These are phyloP conservation scores for Kryptolebias marmoratus DNA, from an alignment of 2,113 vertebrate species.

Conservation along the genomic window DNA sequence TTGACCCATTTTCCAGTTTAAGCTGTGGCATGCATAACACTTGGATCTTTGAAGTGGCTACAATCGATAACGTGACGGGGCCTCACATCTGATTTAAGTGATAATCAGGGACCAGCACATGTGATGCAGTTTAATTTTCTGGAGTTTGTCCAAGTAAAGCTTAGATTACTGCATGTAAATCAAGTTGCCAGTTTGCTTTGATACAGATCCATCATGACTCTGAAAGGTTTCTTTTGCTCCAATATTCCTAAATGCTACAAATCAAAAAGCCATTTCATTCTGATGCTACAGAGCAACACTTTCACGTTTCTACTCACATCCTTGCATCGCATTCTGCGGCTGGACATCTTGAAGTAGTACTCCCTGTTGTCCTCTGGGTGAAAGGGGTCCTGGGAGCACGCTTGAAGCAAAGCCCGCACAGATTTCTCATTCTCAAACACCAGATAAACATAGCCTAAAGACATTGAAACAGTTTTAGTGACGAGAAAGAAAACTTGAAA, in stretches of 20 bases:
- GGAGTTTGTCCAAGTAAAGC: too few species aligned
- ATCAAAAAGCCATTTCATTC: neutral
- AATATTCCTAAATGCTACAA: neutral
- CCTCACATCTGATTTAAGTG: too few species aligned
- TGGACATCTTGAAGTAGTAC: slow-evolving; percentile 99
- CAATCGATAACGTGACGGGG: too few species aligned
- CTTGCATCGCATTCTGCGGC: slow-evolving; percentile 97
- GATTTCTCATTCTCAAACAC: slow-evolving; percentile 98
- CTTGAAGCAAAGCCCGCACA: slow-evolving; percentile 91
- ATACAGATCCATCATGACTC: too few species aligned
- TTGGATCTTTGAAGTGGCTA: too few species aligned
- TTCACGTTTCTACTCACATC: slow-evolving; percentile 83
- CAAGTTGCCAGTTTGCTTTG: too few species aligned
- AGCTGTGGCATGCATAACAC: too few species aligned
- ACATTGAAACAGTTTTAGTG: neutral
- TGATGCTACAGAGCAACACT: neutral
- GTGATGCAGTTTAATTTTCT: too few species aligned
- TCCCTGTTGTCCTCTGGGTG: slow-evolving; percentile 92
- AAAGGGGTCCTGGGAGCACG: slow-evolving; percentile 93
- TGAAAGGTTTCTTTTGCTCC: too few species aligned
- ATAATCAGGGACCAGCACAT: too few species aligned
- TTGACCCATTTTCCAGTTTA: too few species aligned
- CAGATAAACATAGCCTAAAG: slow-evolving; percentile 93
- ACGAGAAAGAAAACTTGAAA: neutral
- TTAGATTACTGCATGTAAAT: too few species aligned